phyloP scores from a whole-genome alignment of 2,113 vertebrate genomes.

The Onychostruthus taczanowskii region DNA sequence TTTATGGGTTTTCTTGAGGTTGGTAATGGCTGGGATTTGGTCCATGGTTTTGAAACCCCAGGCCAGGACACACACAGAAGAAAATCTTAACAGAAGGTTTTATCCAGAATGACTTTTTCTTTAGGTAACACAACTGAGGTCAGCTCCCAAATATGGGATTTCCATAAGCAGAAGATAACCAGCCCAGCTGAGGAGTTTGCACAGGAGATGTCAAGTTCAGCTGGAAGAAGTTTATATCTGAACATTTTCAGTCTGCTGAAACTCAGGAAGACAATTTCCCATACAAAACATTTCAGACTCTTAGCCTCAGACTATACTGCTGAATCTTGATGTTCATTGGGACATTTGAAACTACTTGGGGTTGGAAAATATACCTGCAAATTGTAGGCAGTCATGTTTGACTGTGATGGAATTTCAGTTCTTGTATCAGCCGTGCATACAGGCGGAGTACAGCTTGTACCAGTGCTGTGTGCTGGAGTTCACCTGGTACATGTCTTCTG shows the following conservation, averaged over 20 bases:
- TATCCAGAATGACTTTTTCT: neutral
- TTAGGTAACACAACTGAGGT: neutral
- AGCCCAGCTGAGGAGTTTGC: neutral
- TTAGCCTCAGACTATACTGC: neutral
- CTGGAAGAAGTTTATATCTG: neutral
- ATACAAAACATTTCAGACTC: neutral
- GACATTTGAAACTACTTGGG: neutral
- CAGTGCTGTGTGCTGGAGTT: rapidly evolving
- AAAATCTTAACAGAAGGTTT: neutral
- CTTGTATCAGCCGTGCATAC: neutral
- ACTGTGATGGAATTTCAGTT: neutral
- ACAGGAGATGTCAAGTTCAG: neutral
- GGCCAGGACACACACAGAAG: neutral
- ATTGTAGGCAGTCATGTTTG: neutral
- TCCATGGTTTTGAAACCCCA: neutral
- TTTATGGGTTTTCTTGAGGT: neutral
- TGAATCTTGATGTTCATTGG: neutral
- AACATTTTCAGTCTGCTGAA: neutral
- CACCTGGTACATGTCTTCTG: neutral
- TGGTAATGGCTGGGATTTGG: neutral
- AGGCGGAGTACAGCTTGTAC: neutral
- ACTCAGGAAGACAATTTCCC: neutral
- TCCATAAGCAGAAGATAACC: neutral
- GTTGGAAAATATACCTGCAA: neutral
- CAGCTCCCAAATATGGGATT: neutral